A percentile compares a stretch with the other conserved stretches of the same genome.
phyloP scores from a whole-genome alignment of 2,797 vertebrate genomes.

The Ciconia nigra region DNA sequence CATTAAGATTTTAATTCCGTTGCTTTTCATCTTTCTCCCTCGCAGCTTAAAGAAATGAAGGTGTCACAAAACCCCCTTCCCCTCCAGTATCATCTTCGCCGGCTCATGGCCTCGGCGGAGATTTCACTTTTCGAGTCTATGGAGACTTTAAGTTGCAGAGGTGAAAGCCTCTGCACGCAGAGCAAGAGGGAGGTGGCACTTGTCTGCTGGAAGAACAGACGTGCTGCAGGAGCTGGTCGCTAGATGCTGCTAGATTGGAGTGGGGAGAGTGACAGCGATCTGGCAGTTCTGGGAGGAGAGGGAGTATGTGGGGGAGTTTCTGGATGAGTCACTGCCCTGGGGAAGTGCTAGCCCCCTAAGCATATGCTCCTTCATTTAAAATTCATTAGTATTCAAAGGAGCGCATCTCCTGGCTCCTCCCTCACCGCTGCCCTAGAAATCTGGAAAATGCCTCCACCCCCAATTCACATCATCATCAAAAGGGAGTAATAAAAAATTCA shows the following conservation, averaged over 20 bases:
- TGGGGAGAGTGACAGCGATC: background rate
- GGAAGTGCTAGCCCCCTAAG: slow-evolving; percentile 39
- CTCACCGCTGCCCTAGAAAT: slow-evolving; percentile 35
- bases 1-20: background rate
- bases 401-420: slow-evolving; percentile 38
- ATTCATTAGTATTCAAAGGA: slow-evolving; percentile 37
- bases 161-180: background rate
- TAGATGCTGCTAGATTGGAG: background rate
- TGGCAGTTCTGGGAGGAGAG: background rate
- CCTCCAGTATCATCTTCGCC: background rate
- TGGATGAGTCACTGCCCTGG: slow-evolving; percentile 39
- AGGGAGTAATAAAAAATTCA: slow-evolving; percentile 43
- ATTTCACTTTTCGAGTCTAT: background rate
- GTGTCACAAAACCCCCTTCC: background rate
- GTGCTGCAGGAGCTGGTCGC: background rate
- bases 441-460: slow-evolving; percentile 20
- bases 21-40: background rate
- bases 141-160: background rate
- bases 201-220: background rate
- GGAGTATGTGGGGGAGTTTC: slow-evolving; percentile 24
- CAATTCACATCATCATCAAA: slow-evolving; percentile 19
- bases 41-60: background rate
- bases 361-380: slow-evolving; percentile 26
- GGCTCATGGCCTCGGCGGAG: rapidly evolving
- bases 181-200: background rate